These are phyloP conservation scores for Acronicta psi DNA, from an alignment of 2,888 invertebrate species.

Conservation along the genomic window DNA sequence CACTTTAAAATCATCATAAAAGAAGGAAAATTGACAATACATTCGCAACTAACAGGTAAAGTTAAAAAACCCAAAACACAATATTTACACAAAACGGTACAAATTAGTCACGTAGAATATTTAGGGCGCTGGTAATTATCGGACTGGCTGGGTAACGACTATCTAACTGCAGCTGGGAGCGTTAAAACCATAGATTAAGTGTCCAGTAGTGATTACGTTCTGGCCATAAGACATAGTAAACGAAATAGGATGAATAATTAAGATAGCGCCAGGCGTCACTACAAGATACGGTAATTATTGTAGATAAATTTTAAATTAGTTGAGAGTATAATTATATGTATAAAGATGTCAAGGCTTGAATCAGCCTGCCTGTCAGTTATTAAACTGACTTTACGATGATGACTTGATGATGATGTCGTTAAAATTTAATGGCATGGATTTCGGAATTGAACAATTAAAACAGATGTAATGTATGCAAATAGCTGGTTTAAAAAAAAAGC, in stretches of 20 bases:
- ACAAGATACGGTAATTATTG: conserved; percentile 66
- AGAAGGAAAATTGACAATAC: conserved; percentile 29
- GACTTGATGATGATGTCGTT: conserved; percentile 7
- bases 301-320: conserved; percentile 46
- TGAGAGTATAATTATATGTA: conserved; percentile 37
- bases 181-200: conserved; percentile 42
- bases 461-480: not conserved
- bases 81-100: conserved; percentile 26
- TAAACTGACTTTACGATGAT: conserved; percentile 29
- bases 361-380: conserved; percentile 20
- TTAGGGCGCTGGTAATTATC: conserved; percentile 61
- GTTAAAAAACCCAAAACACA: conserved; percentile 33
- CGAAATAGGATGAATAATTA: conserved; percentile 71
- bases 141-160: conserved; percentile 45
- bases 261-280: conserved; percentile 71
- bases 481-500: too few relatives aligned
- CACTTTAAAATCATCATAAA: conserved; percentile 11
- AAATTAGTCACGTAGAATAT: conserved; percentile 54
- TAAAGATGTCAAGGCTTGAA: conserved; percentile 66
- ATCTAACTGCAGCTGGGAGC: conserved; percentile 35
- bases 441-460: not conserved
- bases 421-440: not conserved
- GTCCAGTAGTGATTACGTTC: conserved; percentile 45
- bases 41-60: conserved; percentile 1
- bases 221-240: conserved; percentile 53